Evolutionary conservation across 92 coral and sea anemone species (phyloP).

Genomic region (Parazoanthus atlanticus): DNA sequence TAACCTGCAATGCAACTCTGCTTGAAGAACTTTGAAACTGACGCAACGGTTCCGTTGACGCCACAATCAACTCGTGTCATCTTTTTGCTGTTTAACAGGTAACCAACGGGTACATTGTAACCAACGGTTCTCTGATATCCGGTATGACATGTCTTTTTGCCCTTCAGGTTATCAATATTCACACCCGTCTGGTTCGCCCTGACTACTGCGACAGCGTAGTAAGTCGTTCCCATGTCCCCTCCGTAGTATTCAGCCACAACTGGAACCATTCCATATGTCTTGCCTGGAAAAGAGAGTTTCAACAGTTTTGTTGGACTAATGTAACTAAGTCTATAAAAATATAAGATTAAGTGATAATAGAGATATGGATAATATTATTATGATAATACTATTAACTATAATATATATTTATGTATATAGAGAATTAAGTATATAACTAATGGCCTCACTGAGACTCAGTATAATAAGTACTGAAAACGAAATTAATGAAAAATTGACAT

Average conservation of each 20-base stretch:
- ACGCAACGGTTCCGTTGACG: not conserved
- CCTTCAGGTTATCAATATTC: conserved; percentile 45
- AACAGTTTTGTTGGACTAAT: too few species aligned
- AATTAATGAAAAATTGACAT: too few species aligned
- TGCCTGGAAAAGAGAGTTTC: not conserved
- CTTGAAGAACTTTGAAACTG: conserved; percentile 66
- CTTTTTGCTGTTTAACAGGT: conserved; percentile 39
- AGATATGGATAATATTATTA: too few species aligned
- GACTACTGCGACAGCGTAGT: conserved; percentile 86
- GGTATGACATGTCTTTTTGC: conserved; percentile 81
- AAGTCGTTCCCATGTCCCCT: conserved; percentile 31
- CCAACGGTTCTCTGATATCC: conserved; percentile 80
- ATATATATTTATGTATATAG: too few species aligned
- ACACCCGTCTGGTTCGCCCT: conserved; percentile 47
- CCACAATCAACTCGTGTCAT: conserved; percentile 43
- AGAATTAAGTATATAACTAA: too few species aligned
- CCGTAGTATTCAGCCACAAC: conserved; percentile 65
- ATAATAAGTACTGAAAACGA: too few species aligned
- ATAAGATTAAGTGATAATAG: too few species aligned
- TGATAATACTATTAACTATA: too few species aligned
- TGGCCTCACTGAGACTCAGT: too few species aligned
- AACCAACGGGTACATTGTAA: conserved; percentile 80
- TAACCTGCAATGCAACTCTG: conserved; percentile 88
- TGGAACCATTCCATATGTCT: conserved; percentile 44
- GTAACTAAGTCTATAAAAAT: too few species aligned